These are phyloP conservation scores for Hypomecis atomaria DNA, from an alignment of 2,888 invertebrate species.

Conservation along the genomic window DNA sequence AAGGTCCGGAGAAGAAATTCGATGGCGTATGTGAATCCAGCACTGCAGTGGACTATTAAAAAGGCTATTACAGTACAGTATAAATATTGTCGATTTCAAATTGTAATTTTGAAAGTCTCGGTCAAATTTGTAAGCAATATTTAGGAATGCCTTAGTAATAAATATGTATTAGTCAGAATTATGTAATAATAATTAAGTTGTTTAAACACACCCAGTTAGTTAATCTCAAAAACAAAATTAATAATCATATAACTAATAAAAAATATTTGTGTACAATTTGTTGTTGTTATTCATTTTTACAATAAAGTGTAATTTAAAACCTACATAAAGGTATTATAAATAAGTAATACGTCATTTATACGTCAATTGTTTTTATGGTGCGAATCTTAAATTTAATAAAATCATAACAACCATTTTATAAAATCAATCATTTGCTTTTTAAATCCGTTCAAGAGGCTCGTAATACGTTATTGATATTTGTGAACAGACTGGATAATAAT, in stretches of 20 bases:
- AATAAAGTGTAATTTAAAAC: too few relatives aligned
- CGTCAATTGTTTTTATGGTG: too few relatives aligned
- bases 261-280: not conserved
- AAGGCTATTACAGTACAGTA: too few relatives aligned
- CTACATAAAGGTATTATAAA: not conserved
- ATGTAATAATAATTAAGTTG: too few relatives aligned
- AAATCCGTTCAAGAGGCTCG: conserved; percentile 78
- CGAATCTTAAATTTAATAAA: conserved; percentile 10
- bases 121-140: too few relatives aligned
- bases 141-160: too few relatives aligned
- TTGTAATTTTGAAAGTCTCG: too few relatives aligned
- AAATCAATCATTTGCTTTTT: conserved; percentile 76
- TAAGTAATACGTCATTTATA: not conserved
- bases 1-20: too few relatives aligned
- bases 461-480: conserved; percentile 84
- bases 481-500: conserved; percentile 83
- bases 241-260: not conserved
- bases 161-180: too few relatives aligned
- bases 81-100: too few relatives aligned
- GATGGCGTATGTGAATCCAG: too few relatives aligned
- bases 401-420: conserved; percentile 58
- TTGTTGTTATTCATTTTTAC: not conserved
- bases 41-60: too few relatives aligned
- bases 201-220: not conserved
- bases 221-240: not conserved